phyloP scores from a whole-genome alignment of 2,888 invertebrate genomes.

The Lasioglossum morio region DNA sequence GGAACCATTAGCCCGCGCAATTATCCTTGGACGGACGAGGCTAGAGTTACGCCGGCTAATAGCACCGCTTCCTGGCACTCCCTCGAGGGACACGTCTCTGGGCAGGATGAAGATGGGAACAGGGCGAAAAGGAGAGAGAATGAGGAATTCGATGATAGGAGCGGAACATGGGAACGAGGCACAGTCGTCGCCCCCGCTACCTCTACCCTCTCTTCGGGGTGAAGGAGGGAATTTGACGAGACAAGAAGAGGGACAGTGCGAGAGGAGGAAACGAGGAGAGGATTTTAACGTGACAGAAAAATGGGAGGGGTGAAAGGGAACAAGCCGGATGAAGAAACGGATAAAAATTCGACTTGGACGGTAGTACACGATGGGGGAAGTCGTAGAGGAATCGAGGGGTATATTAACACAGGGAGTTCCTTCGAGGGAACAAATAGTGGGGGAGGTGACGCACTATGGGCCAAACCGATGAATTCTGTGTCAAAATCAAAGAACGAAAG shows the following conservation, averaged over 20 bases:
- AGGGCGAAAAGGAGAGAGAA: neutral
- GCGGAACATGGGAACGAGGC: neutral
- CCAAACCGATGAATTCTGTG: no score
- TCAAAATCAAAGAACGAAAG: no score
- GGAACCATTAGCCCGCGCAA: conserved; percentile 80
- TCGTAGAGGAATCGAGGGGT: neutral
- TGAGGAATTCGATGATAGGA: conserved; percentile 3
- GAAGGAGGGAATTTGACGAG: conserved; percentile 13
- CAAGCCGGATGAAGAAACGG: neutral
- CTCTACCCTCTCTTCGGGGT: no score
- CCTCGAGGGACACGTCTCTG: conserved; percentile 71
- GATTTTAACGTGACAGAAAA: conserved; percentile 24
- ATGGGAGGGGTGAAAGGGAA: neutral
- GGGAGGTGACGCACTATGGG: no score
- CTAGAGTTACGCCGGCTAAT: conserved; percentile 80
- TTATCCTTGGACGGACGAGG: conserved; percentile 79
- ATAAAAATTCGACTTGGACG: conserved; percentile 10
- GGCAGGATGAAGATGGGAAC: conserved; percentile 9
- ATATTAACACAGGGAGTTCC: conserved; percentile 4
- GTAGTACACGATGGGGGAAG: neutral
- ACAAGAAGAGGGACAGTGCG: neutral
- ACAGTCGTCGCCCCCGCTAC: neutral
- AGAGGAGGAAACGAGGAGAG: neutral
- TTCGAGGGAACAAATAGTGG: neutral
- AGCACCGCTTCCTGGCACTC: conserved; percentile 82